Base-by-base conservation (phyloP, 2,797 vertebrate species). In the Chelon auratus region DNA sequence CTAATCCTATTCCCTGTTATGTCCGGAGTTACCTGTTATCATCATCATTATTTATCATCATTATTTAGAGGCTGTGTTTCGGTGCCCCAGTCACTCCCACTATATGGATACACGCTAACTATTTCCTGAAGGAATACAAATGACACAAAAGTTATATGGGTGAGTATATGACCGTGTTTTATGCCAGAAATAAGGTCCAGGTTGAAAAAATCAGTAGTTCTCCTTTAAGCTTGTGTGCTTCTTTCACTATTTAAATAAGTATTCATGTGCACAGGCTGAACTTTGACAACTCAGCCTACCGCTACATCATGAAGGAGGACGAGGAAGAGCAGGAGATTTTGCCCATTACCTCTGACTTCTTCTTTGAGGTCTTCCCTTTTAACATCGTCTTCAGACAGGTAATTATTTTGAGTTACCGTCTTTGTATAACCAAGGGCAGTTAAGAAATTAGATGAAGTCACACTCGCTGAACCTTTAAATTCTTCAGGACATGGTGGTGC, bases 371-470 rank as follows among this genome's bases (percentile, higher is more conserved):
- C 22, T 95, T 95, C 73, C 94, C 93, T 30, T 95, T 95, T 65
- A 95, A 95, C 85, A 91, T 94, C 3, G 92, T 94, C 69, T 95
- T 95, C 90, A 93, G 94, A 92, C 92, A 95, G 93, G 94, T 93
- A 77, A 67, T 26, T 24, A 14, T 4, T 54, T 36, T 52, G 9
- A 76, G 42, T 59, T 15, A 17, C 13, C 26, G 5, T 47, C 55
- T 3, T 47, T 18, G 71, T 13, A 40, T 18, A 24, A 61, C 15
- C 12, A 3, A 15, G 5, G 22, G 53, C 37, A 57, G 26, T 47
- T n/a, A 11, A 45, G 26, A 8, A 61, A 52, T 61, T 4, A 68
- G 51, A 57, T 62, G 1, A 73, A 55, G 54, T 4, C 0, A 13
- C 2, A 26, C 9, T 45, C 22, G 17, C 33, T 47, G 13, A 10